Percentiles rank a stretch among this genome's conserved stretches.
Evolutionary conservation across 2,888 invertebrate species (phyloP).

Genomic region (Eupithecia inturbata): DNA sequence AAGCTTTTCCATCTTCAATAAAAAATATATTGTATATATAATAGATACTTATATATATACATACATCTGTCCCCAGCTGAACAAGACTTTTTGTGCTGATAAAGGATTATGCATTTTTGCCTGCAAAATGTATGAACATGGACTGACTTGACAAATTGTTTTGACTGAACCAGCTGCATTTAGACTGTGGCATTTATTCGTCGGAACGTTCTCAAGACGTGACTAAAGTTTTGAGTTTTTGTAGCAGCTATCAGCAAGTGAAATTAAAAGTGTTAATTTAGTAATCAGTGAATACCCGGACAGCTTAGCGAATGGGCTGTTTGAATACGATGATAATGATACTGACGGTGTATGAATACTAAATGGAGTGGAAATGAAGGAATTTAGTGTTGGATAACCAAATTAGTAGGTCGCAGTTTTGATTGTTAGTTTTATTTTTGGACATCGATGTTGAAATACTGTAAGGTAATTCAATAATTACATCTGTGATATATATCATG

Average conservation of each 20-base stretch:
- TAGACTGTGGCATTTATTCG: constrained; percentile 30
- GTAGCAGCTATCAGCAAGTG: constrained; percentile 49
- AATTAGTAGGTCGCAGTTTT: not conserved
- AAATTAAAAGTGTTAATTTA: constrained; percentile 66
- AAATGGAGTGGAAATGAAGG: too few relatives aligned
- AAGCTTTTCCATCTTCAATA: too few relatives aligned
- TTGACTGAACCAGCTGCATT: constrained; percentile 13
- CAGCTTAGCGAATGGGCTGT: constrained; percentile 20
- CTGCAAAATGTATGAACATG: not conserved
- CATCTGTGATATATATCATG: too few relatives aligned
- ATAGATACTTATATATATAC: too few relatives aligned
- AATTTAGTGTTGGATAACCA: not conserved
- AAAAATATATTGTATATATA: too few relatives aligned
- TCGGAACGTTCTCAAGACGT: constrained; percentile 47
- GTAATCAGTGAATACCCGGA: constrained; percentile 51
- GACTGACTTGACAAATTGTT: not conserved
- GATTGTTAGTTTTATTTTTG: not conserved
- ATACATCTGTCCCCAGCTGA: too few relatives aligned
- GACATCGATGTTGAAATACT: not conserved
- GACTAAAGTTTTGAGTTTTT: constrained; percentile 50
- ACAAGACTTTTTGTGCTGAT: too few relatives aligned
- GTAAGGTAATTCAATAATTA: not conserved
- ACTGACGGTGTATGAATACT: constrained; percentile 8
- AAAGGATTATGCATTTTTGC: too few relatives aligned
- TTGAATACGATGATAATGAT: constrained; percentile 26